Conservation (phyloP, 1,140 invertebrate genomes). For the Trichomalopsis sarcophagae region DNA sequence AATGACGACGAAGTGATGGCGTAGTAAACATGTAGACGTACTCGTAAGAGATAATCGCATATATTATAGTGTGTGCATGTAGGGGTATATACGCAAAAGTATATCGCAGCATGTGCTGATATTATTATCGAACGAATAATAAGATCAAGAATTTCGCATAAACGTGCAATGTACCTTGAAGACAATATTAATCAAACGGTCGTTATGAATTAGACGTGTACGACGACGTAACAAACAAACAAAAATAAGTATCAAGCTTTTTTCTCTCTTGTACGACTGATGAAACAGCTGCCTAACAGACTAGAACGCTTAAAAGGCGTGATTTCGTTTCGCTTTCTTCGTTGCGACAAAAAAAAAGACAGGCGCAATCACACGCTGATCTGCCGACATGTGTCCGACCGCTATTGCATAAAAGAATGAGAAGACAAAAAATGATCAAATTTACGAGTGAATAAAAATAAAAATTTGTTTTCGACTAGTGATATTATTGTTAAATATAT, state of each 20-base stretch:
- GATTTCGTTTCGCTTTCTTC: neutral
- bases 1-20: neutral
- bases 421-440: slow-evolving; percentile 5
- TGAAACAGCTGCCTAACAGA: slow-evolving; percentile 21
- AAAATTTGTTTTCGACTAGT: slow-evolving; percentile 32
- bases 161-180: slow-evolving; percentile 61
- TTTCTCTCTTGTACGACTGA: slow-evolving; percentile 21
- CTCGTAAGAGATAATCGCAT: neutral
- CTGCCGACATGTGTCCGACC: neutral
- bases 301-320: neutral
- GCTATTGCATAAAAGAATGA: neutral
- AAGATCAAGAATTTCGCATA: slow-evolving; percentile 6
- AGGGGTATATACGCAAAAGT: neutral
- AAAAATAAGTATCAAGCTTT: neutral
- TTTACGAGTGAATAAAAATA: neutral
- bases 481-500: slow-evolving; percentile 45
- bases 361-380: neutral
- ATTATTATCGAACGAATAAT: slow-evolving; percentile 1
- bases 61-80: neutral
- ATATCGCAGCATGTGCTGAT: slow-evolving; percentile 5
- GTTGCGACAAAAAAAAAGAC: neutral
- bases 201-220: neutral
- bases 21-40: slow-evolving; percentile 32
- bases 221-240: neutral
- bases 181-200: slow-evolving; percentile 67